Conservation (phyloP, 2,797 vertebrate species). For the Hirundo rustica region DNA sequence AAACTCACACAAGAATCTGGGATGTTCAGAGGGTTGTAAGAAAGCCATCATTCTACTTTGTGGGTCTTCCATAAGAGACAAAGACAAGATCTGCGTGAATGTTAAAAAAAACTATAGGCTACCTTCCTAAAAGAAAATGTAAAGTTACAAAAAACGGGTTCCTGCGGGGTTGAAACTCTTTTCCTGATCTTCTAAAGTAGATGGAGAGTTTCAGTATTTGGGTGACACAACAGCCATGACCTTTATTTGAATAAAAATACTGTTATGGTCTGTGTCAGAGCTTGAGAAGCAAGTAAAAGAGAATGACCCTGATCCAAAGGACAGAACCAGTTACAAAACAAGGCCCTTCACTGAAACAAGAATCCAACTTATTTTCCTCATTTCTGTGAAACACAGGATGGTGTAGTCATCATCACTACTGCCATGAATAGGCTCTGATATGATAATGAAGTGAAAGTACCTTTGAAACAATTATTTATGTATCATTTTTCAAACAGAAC, state of each 20-base stretch:
- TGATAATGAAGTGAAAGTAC: not conserved
- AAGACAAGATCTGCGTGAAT: not conserved
- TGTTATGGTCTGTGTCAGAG: not conserved
- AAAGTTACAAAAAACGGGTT: not conserved
- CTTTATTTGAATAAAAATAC: not conserved
- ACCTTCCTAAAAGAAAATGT: not conserved
- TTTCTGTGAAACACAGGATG: not conserved
- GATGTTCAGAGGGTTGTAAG: not conserved
- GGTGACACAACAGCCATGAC: not conserved
- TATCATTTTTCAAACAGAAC: not conserved
- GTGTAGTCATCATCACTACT: not conserved
- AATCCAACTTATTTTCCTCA: not conserved
- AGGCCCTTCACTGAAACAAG: not conserved
- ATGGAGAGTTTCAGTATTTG: not conserved
- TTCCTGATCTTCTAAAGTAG: not conserved
- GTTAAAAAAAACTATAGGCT: not conserved
- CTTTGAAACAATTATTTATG: conserved; percentile 33
- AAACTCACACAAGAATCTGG: not conserved
- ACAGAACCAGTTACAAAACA: not conserved
- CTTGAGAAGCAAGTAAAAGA: not conserved
- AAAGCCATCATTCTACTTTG: not conserved
- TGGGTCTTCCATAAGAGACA: not conserved
- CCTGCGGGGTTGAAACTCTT: not conserved
- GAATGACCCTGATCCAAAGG: not conserved
- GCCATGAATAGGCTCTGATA: not conserved